Evolutionary conservation across 2,797 vertebrate species (phyloP).

Genomic region (Gorsachius magnificus): DNA sequence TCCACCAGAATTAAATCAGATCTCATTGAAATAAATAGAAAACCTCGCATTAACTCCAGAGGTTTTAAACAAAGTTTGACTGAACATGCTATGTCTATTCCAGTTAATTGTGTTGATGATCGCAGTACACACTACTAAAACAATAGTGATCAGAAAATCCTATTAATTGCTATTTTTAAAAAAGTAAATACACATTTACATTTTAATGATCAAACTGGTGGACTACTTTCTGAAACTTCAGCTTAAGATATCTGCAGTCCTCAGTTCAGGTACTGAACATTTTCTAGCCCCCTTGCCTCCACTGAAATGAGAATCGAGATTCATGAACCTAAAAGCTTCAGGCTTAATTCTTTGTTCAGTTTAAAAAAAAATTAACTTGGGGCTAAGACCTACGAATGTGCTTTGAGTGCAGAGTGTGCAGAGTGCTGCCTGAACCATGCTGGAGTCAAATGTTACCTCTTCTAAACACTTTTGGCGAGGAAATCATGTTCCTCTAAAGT

Average conservation of each 20-base stretch:
- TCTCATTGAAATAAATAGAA: background rate
- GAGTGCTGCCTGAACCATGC: background rate
- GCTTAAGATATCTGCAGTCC: background rate
- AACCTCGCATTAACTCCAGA: background rate
- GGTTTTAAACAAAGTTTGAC: background rate
- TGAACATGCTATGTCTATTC: background rate
- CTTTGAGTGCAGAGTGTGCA: background rate
- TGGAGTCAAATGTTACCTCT: background rate
- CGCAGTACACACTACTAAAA: background rate
- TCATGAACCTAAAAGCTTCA: background rate
- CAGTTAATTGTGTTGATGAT: background rate
- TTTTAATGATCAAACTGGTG: background rate
- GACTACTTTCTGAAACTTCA: background rate
- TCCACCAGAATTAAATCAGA: background rate
- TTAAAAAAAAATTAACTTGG: background rate
- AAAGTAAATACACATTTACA: background rate
- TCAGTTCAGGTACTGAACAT: background rate
- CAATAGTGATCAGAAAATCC: background rate
- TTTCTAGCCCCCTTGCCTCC: background rate
- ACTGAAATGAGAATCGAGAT: background rate
- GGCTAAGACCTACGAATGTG: background rate
- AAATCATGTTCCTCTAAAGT: background rate
- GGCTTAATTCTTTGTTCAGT: background rate
- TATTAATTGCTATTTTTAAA: background rate
- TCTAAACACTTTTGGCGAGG: background rate